Evolutionary conservation across 2,888 invertebrate species (phyloP), one percentile per base, ranked within the genome.

Genomic region (Sesia apiformis): DNA sequence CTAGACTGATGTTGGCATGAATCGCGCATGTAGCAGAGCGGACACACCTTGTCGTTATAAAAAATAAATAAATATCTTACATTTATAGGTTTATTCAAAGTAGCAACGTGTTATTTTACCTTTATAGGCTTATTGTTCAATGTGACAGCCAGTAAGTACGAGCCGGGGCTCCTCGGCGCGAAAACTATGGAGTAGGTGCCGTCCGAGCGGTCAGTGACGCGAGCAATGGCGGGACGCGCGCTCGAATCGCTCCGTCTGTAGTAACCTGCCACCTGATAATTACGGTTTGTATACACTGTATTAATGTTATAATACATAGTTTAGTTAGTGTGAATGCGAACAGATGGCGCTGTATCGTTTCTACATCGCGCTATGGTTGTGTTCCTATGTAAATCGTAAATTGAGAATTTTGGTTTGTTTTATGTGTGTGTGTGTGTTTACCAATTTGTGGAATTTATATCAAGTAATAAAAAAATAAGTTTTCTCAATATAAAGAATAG

Each of bases 141-240:
- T 5, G 54, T 53, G 40, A 53, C 7, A 4, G 49, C 43, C 1
- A 50, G 40, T 6, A 40, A 8, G 38, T 53, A 53, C 0, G 91
- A 90, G 3, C 94, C 94, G 23, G 93, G 91, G 2, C 91, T 84
- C 60, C 92, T 91, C 1, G 94, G 93, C 3, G 91, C 87, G 66
- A 94, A 91, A 0, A 84, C 74, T 39, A 94, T 75, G 8, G 78
- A 67, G 74, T 93, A 94, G 39, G 91, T 90, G 49, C 94, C 94
- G 78, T 94, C 93, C 4, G 91, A 85, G 58, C 87, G 84, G 72
- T 94, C 94, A 1, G 82, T 73, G 6, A 93, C 90, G 52, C 90
- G 84, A 39, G 92, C 90, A 3, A 84, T 63, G 54, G 80, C 72
- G 1, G 90, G 89, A 1, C 84, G 76, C 3, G 78, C 82, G 62